A percentile compares a stretch with the other conserved stretches of the same genome.
phyloP scores from a whole-genome alignment of 1,140 invertebrate genomes.

The Helicoverpa armigera region DNA sequence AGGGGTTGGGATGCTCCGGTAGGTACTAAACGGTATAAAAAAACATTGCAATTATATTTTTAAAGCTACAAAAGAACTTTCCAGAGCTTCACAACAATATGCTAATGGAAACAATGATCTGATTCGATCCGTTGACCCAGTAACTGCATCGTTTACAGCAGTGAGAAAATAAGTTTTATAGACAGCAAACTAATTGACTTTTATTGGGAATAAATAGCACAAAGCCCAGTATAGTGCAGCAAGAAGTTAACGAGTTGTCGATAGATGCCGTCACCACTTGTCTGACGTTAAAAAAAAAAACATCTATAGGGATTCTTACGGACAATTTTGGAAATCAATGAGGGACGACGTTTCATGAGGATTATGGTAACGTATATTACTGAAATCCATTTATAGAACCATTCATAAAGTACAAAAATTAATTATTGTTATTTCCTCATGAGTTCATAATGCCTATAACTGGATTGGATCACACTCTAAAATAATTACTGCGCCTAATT shows the following conservation, averaged over 20 bases:
- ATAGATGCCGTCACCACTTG: not conserved
- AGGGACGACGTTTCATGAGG: too few relatives aligned
- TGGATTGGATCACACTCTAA: not conserved
- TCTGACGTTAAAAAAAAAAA: not conserved
- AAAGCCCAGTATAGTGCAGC: not conserved
- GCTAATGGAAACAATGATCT: not conserved
- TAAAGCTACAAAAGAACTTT: not conserved
- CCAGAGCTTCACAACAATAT: not conserved
- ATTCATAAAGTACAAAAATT: too few relatives aligned
- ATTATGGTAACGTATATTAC: too few relatives aligned
- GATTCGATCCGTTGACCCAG: slow-evolving; percentile 1
- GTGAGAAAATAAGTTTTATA: not conserved
- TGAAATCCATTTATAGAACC: too few relatives aligned
- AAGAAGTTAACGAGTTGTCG: not conserved
- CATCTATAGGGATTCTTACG: too few relatives aligned
- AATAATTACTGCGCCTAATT: slow-evolving; percentile 6
- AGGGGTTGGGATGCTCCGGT: too few relatives aligned
- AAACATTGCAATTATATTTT: too few relatives aligned
- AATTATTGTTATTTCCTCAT: not conserved
- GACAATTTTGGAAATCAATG: too few relatives aligned
- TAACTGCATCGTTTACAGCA: not conserved
- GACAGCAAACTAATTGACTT: slow-evolving; percentile 20
- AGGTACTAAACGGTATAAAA: too few relatives aligned
- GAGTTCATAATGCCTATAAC: not conserved
- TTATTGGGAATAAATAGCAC: slow-evolving; percentile 28